Evolutionary conservation across 1,140 invertebrate genomes (phyloP).

Genomic region (Formica exsecta): DNA sequence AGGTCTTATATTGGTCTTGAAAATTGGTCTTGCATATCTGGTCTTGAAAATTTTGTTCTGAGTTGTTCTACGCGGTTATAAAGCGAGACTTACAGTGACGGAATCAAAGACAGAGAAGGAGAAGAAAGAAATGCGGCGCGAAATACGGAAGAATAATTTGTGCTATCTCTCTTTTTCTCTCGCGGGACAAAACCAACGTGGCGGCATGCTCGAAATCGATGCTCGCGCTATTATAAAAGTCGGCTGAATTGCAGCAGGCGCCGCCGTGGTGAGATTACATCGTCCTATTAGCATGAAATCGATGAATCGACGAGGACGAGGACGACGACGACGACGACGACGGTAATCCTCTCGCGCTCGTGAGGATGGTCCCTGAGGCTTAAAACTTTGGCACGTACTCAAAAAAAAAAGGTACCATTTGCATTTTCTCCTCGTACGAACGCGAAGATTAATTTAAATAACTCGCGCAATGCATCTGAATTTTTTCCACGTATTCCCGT

Average conservation of each 20-base stretch:
- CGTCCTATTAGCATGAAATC: conserved; percentile 57
- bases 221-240: conserved; percentile 58
- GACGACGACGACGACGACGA: background rate
- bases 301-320: conserved; percentile 25
- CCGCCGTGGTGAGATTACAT: conserved; percentile 45
- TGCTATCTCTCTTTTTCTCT: conserved; percentile 7
- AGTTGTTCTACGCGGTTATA: too few relatives aligned
- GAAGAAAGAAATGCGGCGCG: background rate
- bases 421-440: background rate
- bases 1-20: too few relatives aligned
- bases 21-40: too few relatives aligned
- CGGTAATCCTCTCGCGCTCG: background rate
- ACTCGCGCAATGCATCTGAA: background rate
- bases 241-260: conserved; percentile 39
- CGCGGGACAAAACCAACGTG: conserved; percentile 26
- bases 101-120: conserved; percentile 28
- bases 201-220: conserved; percentile 57
- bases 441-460: conserved; percentile 23
- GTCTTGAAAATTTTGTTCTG: too few relatives aligned
- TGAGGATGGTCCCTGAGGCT: background rate
- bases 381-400: conserved; percentile 21
- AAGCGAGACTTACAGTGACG: background rate
- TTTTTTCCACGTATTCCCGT: background rate
- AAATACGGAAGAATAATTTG: conserved; percentile 40
- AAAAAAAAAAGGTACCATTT: background rate